A percentile compares a stretch with the other conserved stretches of the same genome.
These are phyloP conservation scores for Manis javanica DNA, from an alignment of 2,797 vertebrate species.

Conservation along the genomic window DNA sequence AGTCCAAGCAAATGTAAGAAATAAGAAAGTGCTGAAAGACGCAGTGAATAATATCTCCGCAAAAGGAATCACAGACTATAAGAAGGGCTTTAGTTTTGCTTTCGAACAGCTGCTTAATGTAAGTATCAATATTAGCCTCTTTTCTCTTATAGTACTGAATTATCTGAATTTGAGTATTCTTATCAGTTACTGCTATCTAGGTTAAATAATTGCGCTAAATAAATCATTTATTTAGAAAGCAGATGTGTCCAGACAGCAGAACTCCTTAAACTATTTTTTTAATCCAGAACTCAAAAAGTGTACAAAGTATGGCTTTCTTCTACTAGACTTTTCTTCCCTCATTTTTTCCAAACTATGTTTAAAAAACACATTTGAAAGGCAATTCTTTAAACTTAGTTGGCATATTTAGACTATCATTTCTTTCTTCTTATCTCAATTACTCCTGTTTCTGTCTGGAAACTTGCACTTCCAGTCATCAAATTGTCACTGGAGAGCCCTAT, in stretches of 20 bases:
- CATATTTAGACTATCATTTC: not conserved
- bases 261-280: not conserved
- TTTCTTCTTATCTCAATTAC: not conserved
- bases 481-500: not conserved
- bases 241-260: not conserved
- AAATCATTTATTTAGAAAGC: slow-evolving; percentile 13
- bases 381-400: not conserved
- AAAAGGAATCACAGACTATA: slow-evolving; percentile 99
- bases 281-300: not conserved
- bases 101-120: slow-evolving; percentile 97
- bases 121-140: slow-evolving; percentile 80
- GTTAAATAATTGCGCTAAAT: not conserved
- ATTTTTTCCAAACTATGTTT: not conserved
- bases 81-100: slow-evolving; percentile 98
- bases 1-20: slow-evolving; percentile 98
- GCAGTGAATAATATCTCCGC: slow-evolving; percentile 97
- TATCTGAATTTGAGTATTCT: not conserved
- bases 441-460: not conserved
- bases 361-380: not conserved
- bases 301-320: not conserved
- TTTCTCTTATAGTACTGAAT: not conserved
- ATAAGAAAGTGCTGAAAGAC: slow-evolving; percentile 98
- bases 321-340: not conserved
- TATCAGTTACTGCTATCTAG: not conserved
- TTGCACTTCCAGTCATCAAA: not conserved